Conservation (phyloP, 2,797 vertebrate species). For the Coreius guichenoti region DNA sequence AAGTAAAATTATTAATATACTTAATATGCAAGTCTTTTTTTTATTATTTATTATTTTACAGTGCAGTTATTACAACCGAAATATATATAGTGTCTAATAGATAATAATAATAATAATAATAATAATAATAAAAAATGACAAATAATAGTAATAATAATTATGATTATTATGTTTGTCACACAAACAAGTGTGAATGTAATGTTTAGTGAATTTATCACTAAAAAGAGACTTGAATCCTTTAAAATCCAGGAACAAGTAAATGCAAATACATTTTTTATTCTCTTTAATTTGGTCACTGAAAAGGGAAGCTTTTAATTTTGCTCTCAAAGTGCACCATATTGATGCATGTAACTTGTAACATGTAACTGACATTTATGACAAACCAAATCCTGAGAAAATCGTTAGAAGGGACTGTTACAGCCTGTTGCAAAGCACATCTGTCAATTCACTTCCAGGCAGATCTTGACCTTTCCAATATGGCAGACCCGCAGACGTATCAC, state of each 20-base stretch:
- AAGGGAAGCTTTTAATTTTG: not conserved
- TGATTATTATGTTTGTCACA: not conserved
- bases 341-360: not conserved
- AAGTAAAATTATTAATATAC: not conserved
- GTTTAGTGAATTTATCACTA: no score
- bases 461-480: constrained; percentile 42
- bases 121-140: not conserved
- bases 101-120: not conserved
- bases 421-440: constrained; percentile 19
- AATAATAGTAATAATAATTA: not conserved
- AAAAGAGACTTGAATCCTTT: not conserved
- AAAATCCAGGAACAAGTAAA: not conserved
- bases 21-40: not conserved
- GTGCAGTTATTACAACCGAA: not conserved
- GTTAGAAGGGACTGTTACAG: constrained; percentile 33
- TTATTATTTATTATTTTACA: not conserved
- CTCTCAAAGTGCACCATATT: not conserved
- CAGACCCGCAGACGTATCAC: not conserved
- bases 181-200: not conserved
- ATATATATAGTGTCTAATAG: not conserved
- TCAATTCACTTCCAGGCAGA: constrained; percentile 30
- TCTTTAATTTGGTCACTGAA: not conserved
- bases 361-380: constrained; percentile 30
- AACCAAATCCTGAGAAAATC: constrained; percentile 32
- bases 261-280: not conserved